Evolutionary conservation across 2,113 vertebrate genomes (phyloP), one percentile per base, ranked within the genome.

Genomic region (Ictidomys tridecemlineatus): DNA sequence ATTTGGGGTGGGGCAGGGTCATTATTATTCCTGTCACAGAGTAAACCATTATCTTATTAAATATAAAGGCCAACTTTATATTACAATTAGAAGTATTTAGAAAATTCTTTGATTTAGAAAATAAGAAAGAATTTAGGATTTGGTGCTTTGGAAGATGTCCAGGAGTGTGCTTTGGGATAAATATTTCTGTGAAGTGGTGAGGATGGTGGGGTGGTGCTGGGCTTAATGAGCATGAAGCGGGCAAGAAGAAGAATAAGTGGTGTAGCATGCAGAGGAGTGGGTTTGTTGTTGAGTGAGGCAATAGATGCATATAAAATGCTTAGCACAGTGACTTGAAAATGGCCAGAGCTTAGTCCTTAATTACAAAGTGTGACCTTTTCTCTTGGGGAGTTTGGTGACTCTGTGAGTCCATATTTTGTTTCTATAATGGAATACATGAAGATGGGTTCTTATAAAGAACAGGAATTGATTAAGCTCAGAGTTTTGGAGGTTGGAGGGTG

Each of bases 101-200:
- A 53, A 53, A 53, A 53, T 53, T 53, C 51, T 53, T 53, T 37
- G n/a, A 28, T 65, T 42, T 85, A 22, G 92, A 17, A 89, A 65
- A 37, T 65, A 61, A 95, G 53, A 94, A 90, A 73, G 4, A 79
- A 93, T 10, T 85, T 76, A 26, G 22, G n/a, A 63, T 87, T 56
- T 87, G 63, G 14, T 88, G 53, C 22, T 56, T 65, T 77, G 42
- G 28, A 93, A 34, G 78, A 58, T 58, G 28, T 69, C 53, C n/a
- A n/a, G 26, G 74, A 14, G n/a, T 73, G 5, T 22, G 53, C 9
- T 90, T 95, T 89, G 48, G 34, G 30, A 89, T 39, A 58, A 63
- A 48, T 37, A 51, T 8, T 89, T 93, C 13, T 3, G n/a, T 16
- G 28, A 63, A 77, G 2, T 45, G 28, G n/a, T 51, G 13, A 82